Evolutionary conservation across 2,797 vertebrate species (phyloP).

Genomic region (Sternarchorhynchus goeldii): DNA sequence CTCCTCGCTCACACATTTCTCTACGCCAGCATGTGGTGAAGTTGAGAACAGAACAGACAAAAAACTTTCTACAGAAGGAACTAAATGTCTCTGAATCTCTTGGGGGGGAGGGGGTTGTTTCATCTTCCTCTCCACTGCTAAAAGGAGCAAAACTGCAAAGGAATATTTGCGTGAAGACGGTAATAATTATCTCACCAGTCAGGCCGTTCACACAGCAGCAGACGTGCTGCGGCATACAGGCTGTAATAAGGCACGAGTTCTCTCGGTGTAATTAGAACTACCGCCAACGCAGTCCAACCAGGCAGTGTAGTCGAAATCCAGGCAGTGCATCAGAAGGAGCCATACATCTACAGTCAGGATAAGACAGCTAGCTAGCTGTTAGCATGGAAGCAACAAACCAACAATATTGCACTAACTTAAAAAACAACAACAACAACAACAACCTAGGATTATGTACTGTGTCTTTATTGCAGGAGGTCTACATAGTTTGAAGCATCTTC

Average conservation of each 20-base stretch:
- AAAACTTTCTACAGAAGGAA: conserved; percentile 53
- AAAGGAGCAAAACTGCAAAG: conserved; percentile 51
- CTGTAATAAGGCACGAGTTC: conserved; percentile 53
- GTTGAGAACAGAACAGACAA: conserved; percentile 26
- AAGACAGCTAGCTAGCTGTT: conserved; percentile 8
- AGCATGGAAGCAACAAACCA: not conserved
- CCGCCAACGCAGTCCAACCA: conserved; percentile 42
- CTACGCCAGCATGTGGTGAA: conserved; percentile 13
- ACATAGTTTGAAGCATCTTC: too few relatives aligned
- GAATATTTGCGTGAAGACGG: conserved; percentile 44
- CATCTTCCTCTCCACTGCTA: conserved; percentile 45
- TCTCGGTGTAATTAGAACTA: conserved; percentile 53
- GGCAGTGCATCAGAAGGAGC: not conserved
- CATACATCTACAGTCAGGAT: conserved; percentile 1
- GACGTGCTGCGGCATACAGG: conserved; percentile 26
- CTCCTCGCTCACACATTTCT: conserved; percentile 26
- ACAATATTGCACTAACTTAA: not conserved
- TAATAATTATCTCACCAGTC: conserved; percentile 52
- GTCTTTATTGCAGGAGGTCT: too few relatives aligned
- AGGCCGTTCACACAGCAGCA: conserved; percentile 37
- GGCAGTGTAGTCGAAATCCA: conserved; percentile 13
- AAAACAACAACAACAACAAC: too few relatives aligned
- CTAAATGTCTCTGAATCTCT: conserved; percentile 48
- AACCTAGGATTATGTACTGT: too few relatives aligned
- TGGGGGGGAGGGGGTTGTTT: conserved; percentile 35